These are phyloP conservation scores for Emydocephalus ijimae DNA, from an alignment of 2,113 vertebrate species.

Conservation along the genomic window DNA sequence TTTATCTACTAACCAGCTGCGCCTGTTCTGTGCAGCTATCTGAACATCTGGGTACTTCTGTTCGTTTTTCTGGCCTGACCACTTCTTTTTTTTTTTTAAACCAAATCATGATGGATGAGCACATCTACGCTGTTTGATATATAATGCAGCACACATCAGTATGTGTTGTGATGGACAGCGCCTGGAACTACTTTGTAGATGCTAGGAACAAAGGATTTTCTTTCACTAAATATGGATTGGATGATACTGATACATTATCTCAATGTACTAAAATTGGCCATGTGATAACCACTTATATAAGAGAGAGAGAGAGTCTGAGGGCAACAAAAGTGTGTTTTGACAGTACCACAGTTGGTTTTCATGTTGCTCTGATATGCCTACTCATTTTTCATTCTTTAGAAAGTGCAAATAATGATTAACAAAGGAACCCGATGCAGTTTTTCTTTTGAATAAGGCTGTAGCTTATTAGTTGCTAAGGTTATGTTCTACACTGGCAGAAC, in stretches of 20 bases:
- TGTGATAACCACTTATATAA: constrained; percentile 20
- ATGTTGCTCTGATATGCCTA: constrained; percentile 43
- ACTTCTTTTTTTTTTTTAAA: neutral
- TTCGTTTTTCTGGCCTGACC: neutral
- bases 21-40: neutral
- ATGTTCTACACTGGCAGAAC: constrained; percentile 19
- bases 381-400: constrained; percentile 29
- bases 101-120: neutral
- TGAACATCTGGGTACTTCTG: neutral
- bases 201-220: neutral
- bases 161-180: neutral
- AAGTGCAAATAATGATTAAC: constrained; percentile 10
- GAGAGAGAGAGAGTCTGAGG: constrained; percentile 20
- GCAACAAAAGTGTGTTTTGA: constrained; percentile 32
- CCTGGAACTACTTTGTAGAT: constrained; percentile 20
- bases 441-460: constrained; percentile 14
- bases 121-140: neutral
- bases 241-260: constrained; percentile 18
- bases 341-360: constrained; percentile 19
- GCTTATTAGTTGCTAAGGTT: constrained; percentile 4
- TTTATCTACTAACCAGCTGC: neutral
- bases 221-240: constrained; percentile 6
- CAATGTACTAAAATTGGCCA: constrained; percentile 10
- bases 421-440: constrained; percentile 38
- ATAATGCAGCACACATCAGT: neutral